Evolutionary conservation across 2,113 vertebrate genomes (phyloP).

Genomic region (Gavia stellata): DNA sequence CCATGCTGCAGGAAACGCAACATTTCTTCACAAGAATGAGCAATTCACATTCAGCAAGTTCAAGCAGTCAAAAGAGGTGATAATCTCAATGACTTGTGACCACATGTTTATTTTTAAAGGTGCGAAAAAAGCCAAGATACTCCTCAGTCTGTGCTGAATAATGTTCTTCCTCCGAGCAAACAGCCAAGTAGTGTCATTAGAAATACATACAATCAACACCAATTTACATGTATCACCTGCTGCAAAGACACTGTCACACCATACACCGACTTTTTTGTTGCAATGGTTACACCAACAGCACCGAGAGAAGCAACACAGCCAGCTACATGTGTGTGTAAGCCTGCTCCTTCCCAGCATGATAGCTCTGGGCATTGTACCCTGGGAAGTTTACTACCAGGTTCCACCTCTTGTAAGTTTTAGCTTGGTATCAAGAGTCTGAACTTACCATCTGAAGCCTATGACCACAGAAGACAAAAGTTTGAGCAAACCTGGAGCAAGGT

Average conservation of each 20-base stretch:
- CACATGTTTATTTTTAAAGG: background rate
- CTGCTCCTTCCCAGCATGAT: background rate
- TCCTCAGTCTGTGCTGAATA: background rate
- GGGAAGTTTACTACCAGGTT: background rate
- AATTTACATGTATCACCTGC: background rate
- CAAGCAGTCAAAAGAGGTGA: background rate
- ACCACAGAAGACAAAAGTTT: background rate
- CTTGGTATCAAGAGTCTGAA: background rate
- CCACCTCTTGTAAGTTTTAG: background rate
- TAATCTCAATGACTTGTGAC: background rate
- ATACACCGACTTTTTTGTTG: background rate
- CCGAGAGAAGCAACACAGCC: background rate
- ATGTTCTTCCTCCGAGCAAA: background rate
- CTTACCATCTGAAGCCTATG: background rate
- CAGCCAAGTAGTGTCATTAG: background rate
- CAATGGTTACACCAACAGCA: rapidly evolving
- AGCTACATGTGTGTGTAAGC: background rate
- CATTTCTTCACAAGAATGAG: background rate
- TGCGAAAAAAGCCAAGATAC: background rate
- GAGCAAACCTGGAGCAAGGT: background rate
- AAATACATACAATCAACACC: background rate
- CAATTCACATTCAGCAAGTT: background rate
- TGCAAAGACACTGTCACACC: background rate
- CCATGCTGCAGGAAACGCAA: rapidly evolving
- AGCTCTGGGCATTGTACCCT: background rate